These are phyloP conservation scores for Leptoclinus maculatus DNA, from an alignment of 2,797 vertebrate species.

Conservation along the genomic window DNA sequence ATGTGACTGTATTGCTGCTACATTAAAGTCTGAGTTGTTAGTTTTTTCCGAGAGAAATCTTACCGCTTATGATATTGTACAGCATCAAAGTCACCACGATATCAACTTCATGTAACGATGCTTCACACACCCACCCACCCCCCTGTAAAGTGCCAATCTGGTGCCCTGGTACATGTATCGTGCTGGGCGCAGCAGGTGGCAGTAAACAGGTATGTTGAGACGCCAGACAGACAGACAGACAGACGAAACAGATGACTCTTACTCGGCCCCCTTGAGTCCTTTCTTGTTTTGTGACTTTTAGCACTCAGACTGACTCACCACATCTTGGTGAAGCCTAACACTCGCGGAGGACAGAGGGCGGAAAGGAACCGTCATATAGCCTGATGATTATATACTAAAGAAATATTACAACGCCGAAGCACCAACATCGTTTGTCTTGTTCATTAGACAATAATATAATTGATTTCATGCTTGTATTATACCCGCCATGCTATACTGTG, in stretches of 20 bases:
- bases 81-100: slow-evolving; percentile 49
- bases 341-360: not conserved
- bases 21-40: not conserved
- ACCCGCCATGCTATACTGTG: not conserved
- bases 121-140: slow-evolving; percentile 62
- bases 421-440: not conserved
- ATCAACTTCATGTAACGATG: slow-evolving; percentile 64
- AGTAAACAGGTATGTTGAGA: slow-evolving; percentile 82
- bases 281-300: slow-evolving; percentile 58
- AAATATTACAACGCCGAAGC: not conserved
- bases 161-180: slow-evolving; percentile 55
- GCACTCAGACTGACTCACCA: slow-evolving; percentile 47
- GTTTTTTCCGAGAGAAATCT: slow-evolving; percentile 2
- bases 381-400: not conserved
- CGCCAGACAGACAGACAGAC: slow-evolving; percentile 64
- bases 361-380: slow-evolving; percentile 3
- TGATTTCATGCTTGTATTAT: not conserved
- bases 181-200: slow-evolving; percentile 79
- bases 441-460: not conserved
- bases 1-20: slow-evolving; percentile 5
- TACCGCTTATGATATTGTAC: slow-evolving; percentile 16
- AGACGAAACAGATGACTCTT: slow-evolving; percentile 77
- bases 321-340: slow-evolving; percentile 9
- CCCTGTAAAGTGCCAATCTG: slow-evolving; percentile 71
- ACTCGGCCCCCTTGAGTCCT: slow-evolving; percentile 70